These are phyloP conservation scores for Phymatocera aterrima DNA, from an alignment of 2,888 invertebrate species.

Conservation along the genomic window DNA sequence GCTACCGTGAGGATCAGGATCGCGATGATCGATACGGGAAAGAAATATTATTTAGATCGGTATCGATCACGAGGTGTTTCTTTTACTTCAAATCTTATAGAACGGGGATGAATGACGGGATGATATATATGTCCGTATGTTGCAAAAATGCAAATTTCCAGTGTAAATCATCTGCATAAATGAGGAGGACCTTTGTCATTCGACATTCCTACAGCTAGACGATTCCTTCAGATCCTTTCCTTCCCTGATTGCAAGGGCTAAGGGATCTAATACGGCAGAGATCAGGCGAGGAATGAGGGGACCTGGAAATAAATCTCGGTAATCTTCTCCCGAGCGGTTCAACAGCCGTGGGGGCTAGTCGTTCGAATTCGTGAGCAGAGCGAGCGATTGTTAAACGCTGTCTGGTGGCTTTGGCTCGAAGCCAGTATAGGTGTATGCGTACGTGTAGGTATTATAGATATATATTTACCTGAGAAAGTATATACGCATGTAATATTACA, in stretches of 20 bases:
- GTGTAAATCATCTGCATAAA: too few species aligned
- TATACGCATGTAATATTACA: too few species aligned
- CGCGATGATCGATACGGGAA: background rate
- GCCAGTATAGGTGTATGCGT: background rate
- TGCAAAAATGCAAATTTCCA: too few species aligned
- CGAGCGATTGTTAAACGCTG: constrained; percentile 4
- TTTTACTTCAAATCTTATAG: background rate
- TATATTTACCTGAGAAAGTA: too few species aligned
- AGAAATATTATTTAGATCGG: background rate
- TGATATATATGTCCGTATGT: too few species aligned
- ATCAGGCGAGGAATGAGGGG: background rate
- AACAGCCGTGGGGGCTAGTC: constrained; percentile 14
- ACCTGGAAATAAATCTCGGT: background rate
- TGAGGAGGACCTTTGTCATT: too few species aligned
- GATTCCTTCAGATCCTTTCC: background rate
- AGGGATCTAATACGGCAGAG: background rate
- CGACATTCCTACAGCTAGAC: too few species aligned
- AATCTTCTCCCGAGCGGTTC: background rate
- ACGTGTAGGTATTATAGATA: background rate
- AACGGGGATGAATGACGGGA: too few species aligned
- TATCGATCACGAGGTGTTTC: constrained; percentile 2
- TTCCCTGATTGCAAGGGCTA: background rate
- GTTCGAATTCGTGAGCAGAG: background rate
- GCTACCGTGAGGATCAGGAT: constrained; percentile 30
- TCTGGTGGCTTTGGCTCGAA: background rate